Conservation (phyloP, 2,113 vertebrate species). For the Enhydra lutris region DNA sequence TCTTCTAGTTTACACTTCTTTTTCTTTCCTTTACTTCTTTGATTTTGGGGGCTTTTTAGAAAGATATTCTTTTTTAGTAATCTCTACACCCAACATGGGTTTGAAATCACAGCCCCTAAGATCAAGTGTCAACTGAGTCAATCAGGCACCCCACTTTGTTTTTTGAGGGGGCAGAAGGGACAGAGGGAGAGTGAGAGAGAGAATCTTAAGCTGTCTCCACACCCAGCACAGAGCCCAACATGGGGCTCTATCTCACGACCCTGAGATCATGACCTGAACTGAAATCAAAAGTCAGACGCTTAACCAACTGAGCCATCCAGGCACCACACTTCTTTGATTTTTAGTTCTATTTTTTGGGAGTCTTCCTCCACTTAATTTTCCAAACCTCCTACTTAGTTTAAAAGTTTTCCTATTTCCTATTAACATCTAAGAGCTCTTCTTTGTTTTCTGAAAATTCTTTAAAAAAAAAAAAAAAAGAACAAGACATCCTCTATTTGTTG, state of each 20-base stretch:
- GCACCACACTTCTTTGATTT: neutral
- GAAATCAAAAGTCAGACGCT: too few relatives aligned
- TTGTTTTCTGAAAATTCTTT: neutral
- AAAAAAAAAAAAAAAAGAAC: neutral
- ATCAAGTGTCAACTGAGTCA: neutral
- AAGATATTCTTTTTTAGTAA: neutral
- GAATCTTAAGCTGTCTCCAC: too few relatives aligned
- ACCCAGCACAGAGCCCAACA: too few relatives aligned
- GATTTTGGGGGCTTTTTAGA: neutral
- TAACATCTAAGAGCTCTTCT: conserved; percentile 15
- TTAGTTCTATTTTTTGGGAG: neutral
- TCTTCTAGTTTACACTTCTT: neutral
- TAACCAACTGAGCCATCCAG: neutral
- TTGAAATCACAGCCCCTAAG: neutral
- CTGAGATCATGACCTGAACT: too few relatives aligned
- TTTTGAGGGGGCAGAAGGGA: too few relatives aligned
- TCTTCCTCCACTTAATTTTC: conserved; percentile 13
- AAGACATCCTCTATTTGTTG: neutral
- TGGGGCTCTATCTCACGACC: too few relatives aligned
- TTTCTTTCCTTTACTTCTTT: neutral
- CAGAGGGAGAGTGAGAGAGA: too few relatives aligned
- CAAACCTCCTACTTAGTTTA: neutral
- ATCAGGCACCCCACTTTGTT: too few relatives aligned
- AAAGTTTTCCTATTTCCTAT: neutral
- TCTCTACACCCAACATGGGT: neutral